Evolutionary conservation across 2,113 vertebrate species (phyloP).

Genomic region (Hydrochoerus hydrochaeris): DNA sequence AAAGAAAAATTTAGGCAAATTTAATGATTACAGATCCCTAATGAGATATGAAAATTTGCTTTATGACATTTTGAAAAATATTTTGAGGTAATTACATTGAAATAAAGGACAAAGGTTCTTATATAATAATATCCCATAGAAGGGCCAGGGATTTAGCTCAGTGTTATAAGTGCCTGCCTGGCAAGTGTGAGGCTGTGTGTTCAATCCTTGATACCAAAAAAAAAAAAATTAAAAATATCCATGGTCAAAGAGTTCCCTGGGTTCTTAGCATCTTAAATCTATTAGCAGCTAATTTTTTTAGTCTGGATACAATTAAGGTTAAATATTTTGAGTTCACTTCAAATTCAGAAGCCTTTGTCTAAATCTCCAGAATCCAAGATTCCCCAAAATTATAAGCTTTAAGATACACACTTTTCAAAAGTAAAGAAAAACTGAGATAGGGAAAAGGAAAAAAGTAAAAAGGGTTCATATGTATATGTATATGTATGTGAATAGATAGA

Average conservation of each 20-base stretch:
- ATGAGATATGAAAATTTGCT: constrained; percentile 8
- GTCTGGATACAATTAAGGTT: not conserved
- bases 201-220: too few relatives aligned
- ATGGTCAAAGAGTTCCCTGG: not conserved
- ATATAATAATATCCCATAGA: not conserved
- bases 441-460: too few relatives aligned
- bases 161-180: too few relatives aligned
- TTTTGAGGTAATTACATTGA: constrained; percentile 46
- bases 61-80: constrained; percentile 37
- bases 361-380: constrained; percentile 20
- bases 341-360: not conserved
- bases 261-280: not conserved
- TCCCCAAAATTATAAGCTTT: constrained; percentile 35
- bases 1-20: constrained; percentile 33
- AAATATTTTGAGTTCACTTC: constrained; percentile 1
- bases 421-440: too few relatives aligned
- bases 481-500: too few relatives aligned
- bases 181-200: too few relatives aligned
- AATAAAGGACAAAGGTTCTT: not conserved
- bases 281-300: constrained; percentile 45
- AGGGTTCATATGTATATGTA: too few relatives aligned
- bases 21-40: not conserved
- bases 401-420: not conserved
- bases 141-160: too few relatives aligned
- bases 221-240: too few relatives aligned